Base-by-base conservation (phyloP, 2,113 vertebrate genomes). In the Eonycteris spelaea region DNA sequence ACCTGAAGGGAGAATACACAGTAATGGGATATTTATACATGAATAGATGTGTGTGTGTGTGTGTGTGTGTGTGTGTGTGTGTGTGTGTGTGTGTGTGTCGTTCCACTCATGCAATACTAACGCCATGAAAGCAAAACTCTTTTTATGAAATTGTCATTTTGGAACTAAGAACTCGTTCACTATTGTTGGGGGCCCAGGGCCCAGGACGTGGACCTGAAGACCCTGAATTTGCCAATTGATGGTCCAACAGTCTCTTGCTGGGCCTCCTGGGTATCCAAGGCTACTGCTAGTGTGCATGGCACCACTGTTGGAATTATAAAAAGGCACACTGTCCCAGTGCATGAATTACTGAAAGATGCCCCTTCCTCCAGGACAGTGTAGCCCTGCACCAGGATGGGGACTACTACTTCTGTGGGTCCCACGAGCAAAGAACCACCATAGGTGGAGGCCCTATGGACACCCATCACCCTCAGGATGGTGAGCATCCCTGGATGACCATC, bases 401-500 rank as follows among this genome's bases (percentile, higher is more conserved):
- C 7, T 2, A 40, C 12, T 14, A 19, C 3, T 40, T 48, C 59
- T 16, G 13, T 4, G 43, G 53, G 16, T 0, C 45, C 48, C 26
- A 8, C 0, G 59, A 24, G 38, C 3, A 48, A 30, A 79, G 65
- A 13, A 16, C 10, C 14, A 3, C 2, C 24, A 1, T 0, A 5
- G 26, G 5, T 8, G 0, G 22, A 0, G 8, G 12, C 2, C 8
- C 53, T 3, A 4, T 3, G 59, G 10, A 4, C 15, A 2, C 4
- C 51, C 5, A 4, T 9, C 14, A 5, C 7, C 9, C 26, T 28
- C 48, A 65, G 90, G 65, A 75, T 33, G 26, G 8, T 21, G 7
- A 45, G 33, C 16, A n/a, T 18, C 15, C 6, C 8, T 1, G 1
- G 12, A 10, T 1, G 53, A 15, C 53, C 33, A 16, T 2, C 22